phyloP scores from a whole-genome alignment of 2,113 vertebrate species.

The Dromaius novaehollandiae region DNA sequence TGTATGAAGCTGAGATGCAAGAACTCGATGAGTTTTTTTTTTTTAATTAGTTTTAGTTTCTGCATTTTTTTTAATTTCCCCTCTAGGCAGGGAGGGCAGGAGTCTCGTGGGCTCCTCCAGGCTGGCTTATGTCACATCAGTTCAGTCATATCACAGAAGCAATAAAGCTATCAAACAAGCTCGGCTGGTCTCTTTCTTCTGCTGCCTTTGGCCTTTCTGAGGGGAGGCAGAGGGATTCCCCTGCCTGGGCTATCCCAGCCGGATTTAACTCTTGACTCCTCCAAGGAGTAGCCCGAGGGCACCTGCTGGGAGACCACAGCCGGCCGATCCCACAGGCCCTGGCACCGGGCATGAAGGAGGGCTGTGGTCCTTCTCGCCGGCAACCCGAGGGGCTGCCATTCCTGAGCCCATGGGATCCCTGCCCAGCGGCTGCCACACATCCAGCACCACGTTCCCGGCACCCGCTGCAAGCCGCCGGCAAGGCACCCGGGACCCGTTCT shows the following conservation, averaged over 20 bases:
- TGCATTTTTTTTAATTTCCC: slow-evolving; percentile 37
- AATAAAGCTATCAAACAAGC: slow-evolving; percentile 71
- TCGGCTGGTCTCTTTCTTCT: slow-evolving; percentile 52
- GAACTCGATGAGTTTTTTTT: slow-evolving; percentile 60
- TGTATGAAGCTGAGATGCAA: slow-evolving; percentile 34
- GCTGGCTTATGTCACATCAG: slow-evolving; percentile 56
- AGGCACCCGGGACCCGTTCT: no score
- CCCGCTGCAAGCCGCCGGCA: no score
- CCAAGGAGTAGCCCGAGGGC: background rate
- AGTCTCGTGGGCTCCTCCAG: slow-evolving; percentile 49
- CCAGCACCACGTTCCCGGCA: no score
- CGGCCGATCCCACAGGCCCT: background rate
- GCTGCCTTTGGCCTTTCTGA: background rate
- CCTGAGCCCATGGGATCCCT: no score
- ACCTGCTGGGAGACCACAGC: background rate
- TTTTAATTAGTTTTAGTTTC: slow-evolving; percentile 47
- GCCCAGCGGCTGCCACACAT: no score
- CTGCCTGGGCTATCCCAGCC: background rate
- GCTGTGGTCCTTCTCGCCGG: background rate
- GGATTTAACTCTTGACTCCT: background rate
- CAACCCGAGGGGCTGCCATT: background rate
- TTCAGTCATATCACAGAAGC: slow-evolving; percentile 74
- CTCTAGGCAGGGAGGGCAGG: slow-evolving; percentile 53
- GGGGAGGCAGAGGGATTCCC: slow-evolving; percentile 12
- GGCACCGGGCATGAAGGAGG: background rate